phyloP scores from a whole-genome alignment of 1,140 invertebrate genomes.

The Tetraneura akinire region DNA sequence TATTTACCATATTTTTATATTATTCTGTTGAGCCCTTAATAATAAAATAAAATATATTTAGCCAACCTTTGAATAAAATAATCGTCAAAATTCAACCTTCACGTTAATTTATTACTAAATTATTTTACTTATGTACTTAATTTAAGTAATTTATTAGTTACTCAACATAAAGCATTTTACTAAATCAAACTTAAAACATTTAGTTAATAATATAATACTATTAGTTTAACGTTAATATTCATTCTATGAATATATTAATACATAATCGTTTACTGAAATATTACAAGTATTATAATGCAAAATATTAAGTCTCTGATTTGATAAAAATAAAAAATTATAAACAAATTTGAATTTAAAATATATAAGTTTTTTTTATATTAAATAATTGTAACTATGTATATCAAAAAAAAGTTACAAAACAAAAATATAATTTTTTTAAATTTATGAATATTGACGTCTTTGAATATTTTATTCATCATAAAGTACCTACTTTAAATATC shows the following conservation, averaged over 20 bases:
- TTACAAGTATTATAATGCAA: background rate
- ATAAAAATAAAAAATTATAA: background rate
- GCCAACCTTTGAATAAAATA: background rate
- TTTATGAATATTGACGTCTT: background rate
- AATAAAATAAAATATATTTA: constrained; percentile 9
- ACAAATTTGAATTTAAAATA: background rate
- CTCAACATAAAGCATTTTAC: background rate
- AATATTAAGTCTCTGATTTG: background rate
- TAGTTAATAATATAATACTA: background rate
- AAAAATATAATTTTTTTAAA: background rate
- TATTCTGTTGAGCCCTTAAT: background rate
- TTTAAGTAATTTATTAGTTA: background rate
- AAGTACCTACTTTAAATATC: too few relatives aligned
- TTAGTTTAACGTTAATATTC: background rate
- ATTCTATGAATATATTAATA: background rate
- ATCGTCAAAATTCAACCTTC: background rate
- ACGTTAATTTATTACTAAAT: background rate
- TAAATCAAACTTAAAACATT: background rate
- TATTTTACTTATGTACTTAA: background rate
- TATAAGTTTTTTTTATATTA: background rate
- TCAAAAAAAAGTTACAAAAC: background rate
- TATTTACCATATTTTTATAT: background rate
- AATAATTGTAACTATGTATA: background rate
- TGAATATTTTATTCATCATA: constrained; percentile 34
- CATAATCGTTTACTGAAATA: background rate